A percentile compares a stretch with the other conserved stretches of the same genome.
These are phyloP conservation scores for Nomada fabriciana DNA, from an alignment of 2,888 invertebrate genomes.

Conservation along the genomic window DNA sequence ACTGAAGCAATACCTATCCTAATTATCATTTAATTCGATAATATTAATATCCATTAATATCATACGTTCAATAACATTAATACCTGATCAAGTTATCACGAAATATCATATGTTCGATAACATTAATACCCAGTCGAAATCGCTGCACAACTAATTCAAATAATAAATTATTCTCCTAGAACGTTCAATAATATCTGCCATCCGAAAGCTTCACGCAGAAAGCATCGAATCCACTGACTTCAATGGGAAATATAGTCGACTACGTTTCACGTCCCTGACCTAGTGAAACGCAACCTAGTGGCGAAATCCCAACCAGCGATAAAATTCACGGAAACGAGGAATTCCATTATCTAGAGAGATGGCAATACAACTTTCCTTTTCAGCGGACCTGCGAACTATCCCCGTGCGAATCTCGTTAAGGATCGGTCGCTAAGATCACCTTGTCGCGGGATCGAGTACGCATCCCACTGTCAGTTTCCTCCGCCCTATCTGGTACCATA, in stretches of 20 bases:
- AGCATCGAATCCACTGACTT: background rate
- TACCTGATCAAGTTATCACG: too few relatives aligned
- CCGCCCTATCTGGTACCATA: slow-evolving; percentile 65
- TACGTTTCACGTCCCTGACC: background rate
- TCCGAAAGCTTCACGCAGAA: background rate
- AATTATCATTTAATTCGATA: too few relatives aligned
- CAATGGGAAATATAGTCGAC: background rate
- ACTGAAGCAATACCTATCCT: too few relatives aligned
- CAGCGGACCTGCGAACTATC: slow-evolving; percentile 26
- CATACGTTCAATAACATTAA: too few relatives aligned
- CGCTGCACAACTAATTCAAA: too few relatives aligned
- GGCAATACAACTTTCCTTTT: slow-evolving; percentile 49
- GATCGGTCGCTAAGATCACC: slow-evolving; percentile 12
- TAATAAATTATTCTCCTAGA: too few relatives aligned
- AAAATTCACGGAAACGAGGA: slow-evolving; percentile 6
- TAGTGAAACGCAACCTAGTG: background rate
- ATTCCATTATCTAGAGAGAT: slow-evolving; percentile 24
- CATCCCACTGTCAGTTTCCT: slow-evolving; percentile 67
- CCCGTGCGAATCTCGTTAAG: slow-evolving; percentile 15
- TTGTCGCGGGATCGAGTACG: slow-evolving; percentile 31
- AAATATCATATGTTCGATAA: too few relatives aligned
- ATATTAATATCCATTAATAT: too few relatives aligned
- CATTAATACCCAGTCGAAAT: too few relatives aligned
- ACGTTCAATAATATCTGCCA: too few relatives aligned
- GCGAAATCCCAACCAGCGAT: background rate